Conservation (phyloP, 1,140 invertebrate genomes). For the Tetramorium alpestre region DNA sequence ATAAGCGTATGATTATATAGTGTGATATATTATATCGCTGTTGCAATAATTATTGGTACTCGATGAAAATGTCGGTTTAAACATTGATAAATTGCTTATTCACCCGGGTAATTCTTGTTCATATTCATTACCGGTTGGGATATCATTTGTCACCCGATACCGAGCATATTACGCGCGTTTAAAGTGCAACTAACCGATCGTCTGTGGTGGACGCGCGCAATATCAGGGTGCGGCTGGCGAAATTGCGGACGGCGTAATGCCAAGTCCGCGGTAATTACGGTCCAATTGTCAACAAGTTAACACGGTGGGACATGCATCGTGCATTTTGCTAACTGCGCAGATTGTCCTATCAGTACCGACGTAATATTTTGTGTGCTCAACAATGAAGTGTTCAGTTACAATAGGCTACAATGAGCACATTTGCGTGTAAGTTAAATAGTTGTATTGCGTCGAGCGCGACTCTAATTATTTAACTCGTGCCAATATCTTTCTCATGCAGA, state of each 20-base stretch:
- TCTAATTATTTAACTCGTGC: background rate
- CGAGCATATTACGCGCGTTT: slow-evolving; percentile 34
- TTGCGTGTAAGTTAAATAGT: background rate
- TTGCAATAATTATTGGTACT: slow-evolving; percentile 37
- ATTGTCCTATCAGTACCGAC: slow-evolving; percentile 45
- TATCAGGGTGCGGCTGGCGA: slow-evolving; percentile 40
- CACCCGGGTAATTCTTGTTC: slow-evolving; percentile 51
- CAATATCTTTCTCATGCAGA: background rate
- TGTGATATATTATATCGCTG: background rate
- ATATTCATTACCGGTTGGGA: slow-evolving; percentile 46
- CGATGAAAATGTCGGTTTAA: slow-evolving; percentile 45
- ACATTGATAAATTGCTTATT: slow-evolving; percentile 52
- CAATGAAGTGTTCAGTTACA: slow-evolving; percentile 5
- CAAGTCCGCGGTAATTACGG: slow-evolving; percentile 57
- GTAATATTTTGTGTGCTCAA: slow-evolving; percentile 31
- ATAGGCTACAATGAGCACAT: background rate
- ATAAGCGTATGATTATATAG: slow-evolving; percentile 22
- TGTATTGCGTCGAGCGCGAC: background rate
- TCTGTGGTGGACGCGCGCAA: slow-evolving; percentile 14
- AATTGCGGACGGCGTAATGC: slow-evolving; percentile 2
- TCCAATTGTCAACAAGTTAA: slow-evolving; percentile 51
- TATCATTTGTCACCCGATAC: slow-evolving; percentile 49
- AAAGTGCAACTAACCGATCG: slow-evolving; percentile 22
- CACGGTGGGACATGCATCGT: slow-evolving; percentile 10
- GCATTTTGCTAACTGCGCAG: slow-evolving; percentile 47